These are phyloP conservation scores for Euclidia mi DNA, from an alignment of 2,888 invertebrate species.

Conservation along the genomic window DNA sequence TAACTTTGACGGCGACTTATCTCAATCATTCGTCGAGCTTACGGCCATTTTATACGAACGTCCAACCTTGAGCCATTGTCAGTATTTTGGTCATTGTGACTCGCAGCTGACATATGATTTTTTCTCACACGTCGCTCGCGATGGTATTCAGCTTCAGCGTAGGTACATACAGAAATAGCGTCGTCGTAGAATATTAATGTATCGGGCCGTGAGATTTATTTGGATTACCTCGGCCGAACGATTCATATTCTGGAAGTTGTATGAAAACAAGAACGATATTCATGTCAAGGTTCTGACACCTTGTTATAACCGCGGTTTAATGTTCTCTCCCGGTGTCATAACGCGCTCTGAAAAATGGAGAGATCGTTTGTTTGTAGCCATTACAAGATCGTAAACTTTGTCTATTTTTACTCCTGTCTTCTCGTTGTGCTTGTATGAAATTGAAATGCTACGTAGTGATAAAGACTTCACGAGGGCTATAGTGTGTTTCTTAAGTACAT, in stretches of 20 bases:
- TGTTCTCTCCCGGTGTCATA: conserved; percentile 42
- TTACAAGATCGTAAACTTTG: conserved; percentile 49
- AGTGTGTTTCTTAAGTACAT: not conserved
- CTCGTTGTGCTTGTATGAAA: conserved; percentile 46
- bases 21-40: conserved; percentile 74
- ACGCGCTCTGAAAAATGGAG: conserved; percentile 37
- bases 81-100: conserved; percentile 84
- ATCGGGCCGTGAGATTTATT: conserved; percentile 63
- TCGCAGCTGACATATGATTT: conserved; percentile 69
- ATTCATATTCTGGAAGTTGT: conserved; percentile 70
- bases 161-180: conserved; percentile 59
- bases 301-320: conserved; percentile 64
- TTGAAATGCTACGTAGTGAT: conserved; percentile 42
- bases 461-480: conserved; percentile 22
- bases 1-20: conserved; percentile 68
- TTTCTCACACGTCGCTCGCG: conserved; percentile 50
- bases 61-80: conserved; percentile 82
- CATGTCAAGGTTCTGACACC: conserved; percentile 81
- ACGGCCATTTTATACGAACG: conserved; percentile 85
- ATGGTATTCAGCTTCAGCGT: conserved; percentile 34
- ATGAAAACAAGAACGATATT: conserved; percentile 70
- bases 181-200: conserved; percentile 62
- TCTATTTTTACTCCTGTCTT: conserved; percentile 48
- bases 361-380: conserved; percentile 38
- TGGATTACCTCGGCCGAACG: conserved; percentile 62